Evolutionary conservation across 2,888 invertebrate genomes (phyloP).

Genomic region (Acronicta psi): DNA sequence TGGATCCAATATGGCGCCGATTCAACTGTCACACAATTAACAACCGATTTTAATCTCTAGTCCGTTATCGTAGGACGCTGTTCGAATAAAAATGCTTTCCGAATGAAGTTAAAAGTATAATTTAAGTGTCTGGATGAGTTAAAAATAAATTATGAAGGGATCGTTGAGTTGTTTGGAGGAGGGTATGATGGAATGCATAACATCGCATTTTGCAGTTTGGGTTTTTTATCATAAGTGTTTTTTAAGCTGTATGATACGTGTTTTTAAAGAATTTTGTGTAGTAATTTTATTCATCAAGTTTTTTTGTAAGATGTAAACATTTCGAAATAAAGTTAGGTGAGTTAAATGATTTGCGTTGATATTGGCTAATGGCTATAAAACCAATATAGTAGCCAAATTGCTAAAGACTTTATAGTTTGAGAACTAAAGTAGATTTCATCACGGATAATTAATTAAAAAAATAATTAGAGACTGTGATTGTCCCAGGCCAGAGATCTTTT

Average conservation of each 20-base stretch:
- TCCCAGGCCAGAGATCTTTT: no score
- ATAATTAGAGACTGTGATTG: no score
- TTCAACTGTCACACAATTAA: slow-evolving; percentile 62
- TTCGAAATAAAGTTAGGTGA: no score
- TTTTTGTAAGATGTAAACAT: no score
- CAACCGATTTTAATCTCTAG: slow-evolving; percentile 63
- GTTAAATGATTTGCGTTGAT: no score
- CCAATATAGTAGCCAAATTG: no score
- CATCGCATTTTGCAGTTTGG: slow-evolving; percentile 33
- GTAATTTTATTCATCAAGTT: no score
- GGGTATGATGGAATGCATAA: slow-evolving; percentile 39
- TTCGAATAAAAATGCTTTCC: slow-evolving; percentile 50
- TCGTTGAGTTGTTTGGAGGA: slow-evolving; percentile 17
- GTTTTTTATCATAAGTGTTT: slow-evolving; percentile 32
- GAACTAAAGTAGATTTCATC: no score
- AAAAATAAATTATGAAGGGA: slow-evolving; percentile 52
- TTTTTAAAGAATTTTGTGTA: slow-evolving; percentile 1
- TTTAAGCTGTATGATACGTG: slow-evolving; percentile 2
- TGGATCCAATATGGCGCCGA: slow-evolving; percentile 72
- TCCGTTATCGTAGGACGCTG: slow-evolving; percentile 55
- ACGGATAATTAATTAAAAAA: no score
- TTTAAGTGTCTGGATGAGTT: slow-evolving; percentile 55
- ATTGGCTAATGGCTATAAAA: no score
- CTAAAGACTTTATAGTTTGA: no score
- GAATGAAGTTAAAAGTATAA: slow-evolving; percentile 57